phyloP scores from a whole-genome alignment of 2,113 vertebrate genomes.

The Coptodon rendalli region DNA sequence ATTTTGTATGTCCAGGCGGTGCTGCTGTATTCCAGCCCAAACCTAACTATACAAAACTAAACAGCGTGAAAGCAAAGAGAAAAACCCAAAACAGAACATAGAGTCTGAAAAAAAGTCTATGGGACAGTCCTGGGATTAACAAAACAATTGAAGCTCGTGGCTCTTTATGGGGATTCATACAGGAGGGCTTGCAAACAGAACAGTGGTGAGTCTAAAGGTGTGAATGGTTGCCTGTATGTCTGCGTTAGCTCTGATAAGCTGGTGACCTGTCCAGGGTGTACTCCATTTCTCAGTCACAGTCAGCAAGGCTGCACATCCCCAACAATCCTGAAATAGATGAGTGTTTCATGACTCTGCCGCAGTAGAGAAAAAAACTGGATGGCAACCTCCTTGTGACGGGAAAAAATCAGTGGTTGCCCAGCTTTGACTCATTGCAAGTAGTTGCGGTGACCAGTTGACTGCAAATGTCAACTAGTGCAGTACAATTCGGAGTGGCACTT shows the following conservation, averaged over 20 bases:
- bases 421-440: not conserved
- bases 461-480: not conserved
- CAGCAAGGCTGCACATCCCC: not conserved
- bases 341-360: accelerated
- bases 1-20: accelerated
- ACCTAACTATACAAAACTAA: not conserved
- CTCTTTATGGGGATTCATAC: not conserved
- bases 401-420: not conserved
- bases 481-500: not conserved
- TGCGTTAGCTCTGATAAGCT: not conserved
- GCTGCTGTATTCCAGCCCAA: not conserved
- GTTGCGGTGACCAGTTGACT: not conserved
- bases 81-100: not conserved
- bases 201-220: not conserved
- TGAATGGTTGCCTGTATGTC: not conserved
- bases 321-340: not conserved
- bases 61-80: not conserved
- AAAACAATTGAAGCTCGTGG: not conserved
- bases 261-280: not conserved
- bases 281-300: not conserved
- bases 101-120: not conserved
- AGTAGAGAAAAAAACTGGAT: not conserved
- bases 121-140: not conserved
- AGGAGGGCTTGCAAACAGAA: not conserved
- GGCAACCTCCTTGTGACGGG: not conserved